A percentile compares a stretch with the other conserved stretches of the same genome.
Conservation (phyloP, 2,888 invertebrate species). For the Andrena chrysosceles region DNA sequence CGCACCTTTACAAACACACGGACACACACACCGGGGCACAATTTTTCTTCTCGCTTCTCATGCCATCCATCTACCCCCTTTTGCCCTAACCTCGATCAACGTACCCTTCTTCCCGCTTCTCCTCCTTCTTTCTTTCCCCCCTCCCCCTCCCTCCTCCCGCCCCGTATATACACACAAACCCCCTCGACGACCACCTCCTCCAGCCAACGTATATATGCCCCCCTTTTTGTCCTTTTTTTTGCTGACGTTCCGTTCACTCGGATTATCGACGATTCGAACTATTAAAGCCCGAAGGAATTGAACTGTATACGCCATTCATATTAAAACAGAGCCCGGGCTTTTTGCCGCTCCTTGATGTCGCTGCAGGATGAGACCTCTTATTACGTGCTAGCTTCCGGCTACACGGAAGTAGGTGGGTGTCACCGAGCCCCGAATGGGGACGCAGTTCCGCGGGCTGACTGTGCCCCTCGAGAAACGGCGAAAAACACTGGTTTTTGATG, state of each 20-base stretch:
- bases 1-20: constrained; percentile 7
- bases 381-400: constrained; percentile 66
- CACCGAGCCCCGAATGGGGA: constrained; percentile 57
- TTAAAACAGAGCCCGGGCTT: constrained; percentile 63
- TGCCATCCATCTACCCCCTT: constrained; percentile 25
- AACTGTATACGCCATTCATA: constrained; percentile 67
- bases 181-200: not conserved
- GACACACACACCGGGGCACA: constrained; percentile 14
- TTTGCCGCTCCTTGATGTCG: constrained; percentile 54
- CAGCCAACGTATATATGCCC: constrained; percentile 15
- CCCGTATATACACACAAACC: not conserved
- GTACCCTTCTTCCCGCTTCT: not conserved
- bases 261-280: constrained; percentile 76
- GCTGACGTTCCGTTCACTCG: constrained; percentile 65
- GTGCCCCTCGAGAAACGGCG: constrained; percentile 27
- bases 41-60: constrained; percentile 51
- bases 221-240: constrained; percentile 38
- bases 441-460: constrained; percentile 62
- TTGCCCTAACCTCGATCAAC: constrained; percentile 37
- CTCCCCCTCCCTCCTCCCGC: not conserved
- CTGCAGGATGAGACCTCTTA: constrained; percentile 69
- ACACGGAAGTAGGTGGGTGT: constrained; percentile 56
- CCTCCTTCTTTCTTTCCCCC: not conserved
- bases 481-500: constrained; percentile 34
- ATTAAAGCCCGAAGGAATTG: constrained; percentile 74